Percentiles rank a stretch among this genome's conserved stretches.
phyloP scores from a whole-genome alignment of 1,140 invertebrate species.

The Aphelenchoides avenae region DNA sequence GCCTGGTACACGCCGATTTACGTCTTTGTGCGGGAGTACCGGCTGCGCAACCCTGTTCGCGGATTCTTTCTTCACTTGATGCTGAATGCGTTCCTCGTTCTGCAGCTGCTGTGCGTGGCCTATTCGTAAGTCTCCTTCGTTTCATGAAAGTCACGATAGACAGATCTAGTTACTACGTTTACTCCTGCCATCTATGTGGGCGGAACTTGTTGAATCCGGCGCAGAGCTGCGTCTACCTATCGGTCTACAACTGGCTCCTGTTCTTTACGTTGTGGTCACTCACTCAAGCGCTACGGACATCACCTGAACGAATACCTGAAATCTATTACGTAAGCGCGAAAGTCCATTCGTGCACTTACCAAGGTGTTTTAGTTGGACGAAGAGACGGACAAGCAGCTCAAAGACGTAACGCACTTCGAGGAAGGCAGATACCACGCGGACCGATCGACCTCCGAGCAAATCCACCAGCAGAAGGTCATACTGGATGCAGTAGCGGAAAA shows the following conservation, averaged over 20 bases:
- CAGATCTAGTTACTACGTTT: slow-evolving; percentile 37
- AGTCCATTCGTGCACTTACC: not conserved
- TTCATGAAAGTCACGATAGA: slow-evolving; percentile 11
- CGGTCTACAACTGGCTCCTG: slow-evolving; percentile 21
- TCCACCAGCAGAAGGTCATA: slow-evolving; percentile 22
- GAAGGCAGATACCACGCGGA: slow-evolving; percentile 39
- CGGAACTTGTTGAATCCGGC: slow-evolving; percentile 14
- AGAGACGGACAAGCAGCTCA: slow-evolving; percentile 30
- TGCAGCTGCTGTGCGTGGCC: slow-evolving; percentile 21
- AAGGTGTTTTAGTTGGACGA: slow-evolving; percentile 4
- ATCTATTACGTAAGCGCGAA: no score
- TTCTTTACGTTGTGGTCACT: slow-evolving; percentile 41
- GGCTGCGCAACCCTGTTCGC: slow-evolving; percentile 12
- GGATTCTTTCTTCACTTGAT: slow-evolving; percentile 32
- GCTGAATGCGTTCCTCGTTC: slow-evolving; percentile 34
- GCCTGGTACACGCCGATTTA: slow-evolving; percentile 44
- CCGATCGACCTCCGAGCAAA: slow-evolving; percentile 32
- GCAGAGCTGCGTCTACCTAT: slow-evolving; percentile 30
- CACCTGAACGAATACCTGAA: slow-evolving; percentile 26
- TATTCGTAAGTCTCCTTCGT: slow-evolving; percentile 22
- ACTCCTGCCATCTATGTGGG: slow-evolving; percentile 23
- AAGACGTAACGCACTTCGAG: slow-evolving; percentile 29
- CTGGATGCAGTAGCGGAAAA: slow-evolving; percentile 13
- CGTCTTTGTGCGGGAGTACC: slow-evolving; percentile 32
- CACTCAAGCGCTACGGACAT: slow-evolving; percentile 23